Evolutionary conservation across 2,113 vertebrate species (phyloP).

Genomic region (Ranitomeya imitator): DNA sequence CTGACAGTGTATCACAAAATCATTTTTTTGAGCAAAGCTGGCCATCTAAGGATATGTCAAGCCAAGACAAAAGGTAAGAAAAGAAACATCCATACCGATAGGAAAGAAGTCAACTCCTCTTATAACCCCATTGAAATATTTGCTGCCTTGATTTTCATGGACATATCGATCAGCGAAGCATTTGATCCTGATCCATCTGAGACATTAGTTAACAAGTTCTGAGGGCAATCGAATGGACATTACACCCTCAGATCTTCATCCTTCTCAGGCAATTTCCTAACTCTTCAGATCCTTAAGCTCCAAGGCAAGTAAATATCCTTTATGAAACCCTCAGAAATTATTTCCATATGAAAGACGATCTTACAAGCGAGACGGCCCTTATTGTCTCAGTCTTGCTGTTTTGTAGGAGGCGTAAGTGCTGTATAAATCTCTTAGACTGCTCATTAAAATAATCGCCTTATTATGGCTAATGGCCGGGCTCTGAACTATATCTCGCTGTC

Average conservation of each 20-base stretch:
- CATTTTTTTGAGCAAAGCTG: too few relatives aligned
- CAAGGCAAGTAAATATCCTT: not conserved
- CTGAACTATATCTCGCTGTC: conserved; percentile 40
- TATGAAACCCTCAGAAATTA: not conserved
- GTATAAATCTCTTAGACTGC: conserved; percentile 50
- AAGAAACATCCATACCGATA: too few relatives aligned
- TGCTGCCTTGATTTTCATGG: not conserved
- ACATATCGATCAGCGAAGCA: not conserved
- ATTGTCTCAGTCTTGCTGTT: conserved; percentile 26
- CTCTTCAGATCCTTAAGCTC: conserved; percentile 34
- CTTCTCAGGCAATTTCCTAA: not conserved
- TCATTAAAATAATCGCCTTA: conserved; percentile 58
- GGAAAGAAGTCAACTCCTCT: too few relatives aligned
- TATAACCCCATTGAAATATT: not conserved
- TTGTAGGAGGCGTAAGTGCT: conserved; percentile 38
- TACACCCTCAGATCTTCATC: not conserved
- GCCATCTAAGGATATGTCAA: too few relatives aligned
- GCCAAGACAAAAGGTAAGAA: too few relatives aligned
- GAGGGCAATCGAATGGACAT: not conserved
- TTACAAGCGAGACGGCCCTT: conserved; percentile 21
- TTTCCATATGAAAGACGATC: conserved; percentile 33
- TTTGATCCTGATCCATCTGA: not conserved
- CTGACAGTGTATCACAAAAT: too few relatives aligned
- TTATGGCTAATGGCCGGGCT: conserved; percentile 47
- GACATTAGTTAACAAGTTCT: not conserved